A percentile compares a stretch with the other conserved stretches of the same genome.
Conservation (phyloP, 2,113 vertebrate genomes). For the Centropus bengalensis region DNA sequence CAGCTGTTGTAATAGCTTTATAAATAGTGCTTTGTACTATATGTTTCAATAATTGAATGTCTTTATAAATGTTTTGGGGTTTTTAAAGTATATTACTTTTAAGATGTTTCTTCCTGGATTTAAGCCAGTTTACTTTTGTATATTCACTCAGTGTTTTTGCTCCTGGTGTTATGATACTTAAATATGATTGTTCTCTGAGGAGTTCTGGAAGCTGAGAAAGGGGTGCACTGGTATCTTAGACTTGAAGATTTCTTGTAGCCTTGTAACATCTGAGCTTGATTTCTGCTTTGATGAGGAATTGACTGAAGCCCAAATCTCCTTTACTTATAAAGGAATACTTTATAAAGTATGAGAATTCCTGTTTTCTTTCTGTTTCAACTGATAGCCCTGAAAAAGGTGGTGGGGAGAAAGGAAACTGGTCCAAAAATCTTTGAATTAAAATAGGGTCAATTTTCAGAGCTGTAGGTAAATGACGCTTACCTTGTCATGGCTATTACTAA, state of each 20-base stretch:
- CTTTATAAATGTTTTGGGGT: background rate
- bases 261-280: background rate
- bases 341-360: background rate
- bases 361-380: background rate
- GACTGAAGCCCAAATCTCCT: background rate
- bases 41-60: background rate
- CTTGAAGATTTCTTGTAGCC: background rate
- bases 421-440: background rate
- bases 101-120: background rate
- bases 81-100: too few relatives aligned
- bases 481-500: fast-evolving
- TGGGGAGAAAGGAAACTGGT: background rate
- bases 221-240: fast-evolving
- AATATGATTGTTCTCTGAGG: background rate
- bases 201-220: background rate
- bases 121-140: background rate
- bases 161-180: background rate
- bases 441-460: background rate
- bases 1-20: background rate
- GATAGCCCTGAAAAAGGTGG: background rate
- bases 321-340: background rate
- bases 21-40: background rate
- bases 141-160: background rate
- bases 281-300: background rate
- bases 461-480: background rate